Evolutionary conservation across 2,797 vertebrate genomes (phyloP).

Genomic region (Onychomys torridus): DNA sequence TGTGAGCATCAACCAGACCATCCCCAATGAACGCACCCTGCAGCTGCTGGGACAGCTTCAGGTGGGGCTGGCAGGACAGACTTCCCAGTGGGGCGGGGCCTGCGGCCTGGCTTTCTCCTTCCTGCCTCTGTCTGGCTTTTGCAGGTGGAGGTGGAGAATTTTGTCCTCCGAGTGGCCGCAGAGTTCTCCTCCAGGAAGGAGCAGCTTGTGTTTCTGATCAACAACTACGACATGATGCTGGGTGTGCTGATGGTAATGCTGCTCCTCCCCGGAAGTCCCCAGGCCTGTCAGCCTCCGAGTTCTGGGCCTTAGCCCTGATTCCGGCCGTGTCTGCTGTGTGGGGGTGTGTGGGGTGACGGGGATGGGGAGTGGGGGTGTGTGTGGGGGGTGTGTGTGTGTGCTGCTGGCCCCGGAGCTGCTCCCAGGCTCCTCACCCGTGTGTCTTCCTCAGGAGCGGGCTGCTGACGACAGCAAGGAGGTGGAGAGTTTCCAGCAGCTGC

Average conservation of each 20-base stretch:
- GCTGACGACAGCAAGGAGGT: constrained; percentile 97
- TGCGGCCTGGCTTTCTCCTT: not conserved
- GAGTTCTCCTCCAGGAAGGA: constrained; percentile 96
- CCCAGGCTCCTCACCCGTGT: not conserved
- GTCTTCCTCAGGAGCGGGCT: constrained; percentile 91
- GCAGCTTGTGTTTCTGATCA: constrained; percentile 97
- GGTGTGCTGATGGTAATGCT: constrained; percentile 91
- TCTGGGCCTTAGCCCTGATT: not conserved
- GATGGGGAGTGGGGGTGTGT: no score
- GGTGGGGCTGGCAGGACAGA: constrained; percentile 82
- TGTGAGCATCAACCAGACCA: constrained; percentile 97
- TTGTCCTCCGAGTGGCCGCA: constrained; percentile 96
- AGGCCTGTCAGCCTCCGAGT: accelerated
- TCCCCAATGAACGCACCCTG: constrained; percentile 93
- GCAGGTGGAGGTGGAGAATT: constrained; percentile 96
- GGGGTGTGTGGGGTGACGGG: not conserved
- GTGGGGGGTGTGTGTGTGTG: no score
- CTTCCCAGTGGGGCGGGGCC: no score
- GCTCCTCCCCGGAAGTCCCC: accelerated
- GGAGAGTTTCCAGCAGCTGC: constrained; percentile 96
- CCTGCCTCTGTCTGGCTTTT: accelerated
- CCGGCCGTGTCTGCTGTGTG: not conserved
- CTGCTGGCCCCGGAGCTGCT: not conserved
- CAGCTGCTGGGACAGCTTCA: constrained; percentile 93
- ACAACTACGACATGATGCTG: constrained; percentile 98